A percentile compares a stretch with the other conserved stretches of the same genome.
Conservation (phyloP, 2,888 invertebrate genomes). For the Bombylius major region DNA sequence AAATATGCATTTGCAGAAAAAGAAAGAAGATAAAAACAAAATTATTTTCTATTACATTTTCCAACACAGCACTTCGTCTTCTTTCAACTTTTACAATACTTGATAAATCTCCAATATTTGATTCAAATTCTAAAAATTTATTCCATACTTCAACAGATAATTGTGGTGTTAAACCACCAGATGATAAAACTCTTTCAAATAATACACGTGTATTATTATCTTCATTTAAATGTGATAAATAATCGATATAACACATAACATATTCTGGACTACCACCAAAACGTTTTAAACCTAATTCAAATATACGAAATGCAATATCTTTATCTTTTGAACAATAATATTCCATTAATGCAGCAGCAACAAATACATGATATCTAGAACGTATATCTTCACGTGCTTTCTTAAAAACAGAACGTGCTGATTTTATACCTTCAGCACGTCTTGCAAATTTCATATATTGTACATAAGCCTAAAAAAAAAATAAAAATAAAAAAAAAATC, state of each 20-base stretch:
- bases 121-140: constrained; percentile 94
- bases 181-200: constrained; percentile 91
- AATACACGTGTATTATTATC: constrained; percentile 99
- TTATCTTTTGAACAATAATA: constrained; percentile 98
- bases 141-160: constrained; percentile 98
- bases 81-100: constrained; percentile 97
- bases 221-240: constrained; percentile 94
- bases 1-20: too few species aligned
- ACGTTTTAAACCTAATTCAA: constrained; percentile 94
- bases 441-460: constrained; percentile 99
- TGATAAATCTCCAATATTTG: constrained; percentile 93
- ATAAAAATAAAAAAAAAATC: not conserved
- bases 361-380: constrained; percentile 85
- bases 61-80: constrained; percentile 75
- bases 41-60: constrained; percentile 49
- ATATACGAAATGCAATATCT: constrained; percentile 90
- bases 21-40: not conserved
- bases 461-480: constrained; percentile 65
- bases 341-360: constrained; percentile 96
- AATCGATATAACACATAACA: constrained; percentile 91
- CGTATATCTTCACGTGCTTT: constrained; percentile 80
- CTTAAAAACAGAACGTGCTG: constrained; percentile 89
- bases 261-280: constrained; percentile 93
- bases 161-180: constrained; percentile 79
- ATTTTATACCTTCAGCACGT: constrained; percentile 94